Conservation (phyloP, 2,797 vertebrate species). For the Sparus aurata region DNA sequence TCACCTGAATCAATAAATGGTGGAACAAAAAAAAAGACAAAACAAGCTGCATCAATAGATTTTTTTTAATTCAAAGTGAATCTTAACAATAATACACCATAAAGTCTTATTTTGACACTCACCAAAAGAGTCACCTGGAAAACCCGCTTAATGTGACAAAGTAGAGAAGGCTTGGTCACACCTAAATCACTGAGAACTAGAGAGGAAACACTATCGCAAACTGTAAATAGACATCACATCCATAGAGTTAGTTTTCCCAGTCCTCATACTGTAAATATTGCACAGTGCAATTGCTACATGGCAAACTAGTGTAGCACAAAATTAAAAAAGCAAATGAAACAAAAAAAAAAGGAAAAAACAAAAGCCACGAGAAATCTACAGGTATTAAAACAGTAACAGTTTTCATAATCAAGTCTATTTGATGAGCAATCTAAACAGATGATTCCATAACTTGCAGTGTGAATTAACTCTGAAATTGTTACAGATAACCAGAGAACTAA, state of each 20-base stretch:
- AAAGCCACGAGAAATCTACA: conserved; percentile 90
- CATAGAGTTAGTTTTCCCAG: conserved; percentile 97
- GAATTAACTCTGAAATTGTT: conserved; percentile 94
- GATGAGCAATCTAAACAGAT: conserved; percentile 91
- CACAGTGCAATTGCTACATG: conserved; percentile 99
- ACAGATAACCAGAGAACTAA: conserved; percentile 77
- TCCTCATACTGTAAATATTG: conserved; percentile 99
- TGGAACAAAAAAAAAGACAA: conserved; percentile 39
- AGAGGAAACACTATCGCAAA: conserved; percentile 99
- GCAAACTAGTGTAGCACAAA: conserved; percentile 99
- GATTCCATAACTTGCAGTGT: conserved; percentile 97
- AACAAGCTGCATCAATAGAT: conserved; percentile 89
- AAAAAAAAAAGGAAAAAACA: conserved; percentile 72
- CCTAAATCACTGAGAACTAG: conserved; percentile 99
- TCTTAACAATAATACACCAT: conserved; percentile 99
- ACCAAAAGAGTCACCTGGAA: conserved; percentile 99
- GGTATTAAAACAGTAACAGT: conserved; percentile 95
- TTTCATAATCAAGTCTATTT: conserved; percentile 91
- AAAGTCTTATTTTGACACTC: conserved; percentile 99
- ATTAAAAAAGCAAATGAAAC: conserved; percentile 90
- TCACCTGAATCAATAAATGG: not conserved
- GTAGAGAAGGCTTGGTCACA: conserved; percentile 99
- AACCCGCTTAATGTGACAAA: conserved; percentile 99
- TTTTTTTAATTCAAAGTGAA: conserved; percentile 99
- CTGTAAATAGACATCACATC: conserved; percentile 99